These are phyloP conservation scores for Hirtodrosophila duncani DNA, from an alignment of 2,888 invertebrate genomes.

Conservation along the genomic window DNA sequence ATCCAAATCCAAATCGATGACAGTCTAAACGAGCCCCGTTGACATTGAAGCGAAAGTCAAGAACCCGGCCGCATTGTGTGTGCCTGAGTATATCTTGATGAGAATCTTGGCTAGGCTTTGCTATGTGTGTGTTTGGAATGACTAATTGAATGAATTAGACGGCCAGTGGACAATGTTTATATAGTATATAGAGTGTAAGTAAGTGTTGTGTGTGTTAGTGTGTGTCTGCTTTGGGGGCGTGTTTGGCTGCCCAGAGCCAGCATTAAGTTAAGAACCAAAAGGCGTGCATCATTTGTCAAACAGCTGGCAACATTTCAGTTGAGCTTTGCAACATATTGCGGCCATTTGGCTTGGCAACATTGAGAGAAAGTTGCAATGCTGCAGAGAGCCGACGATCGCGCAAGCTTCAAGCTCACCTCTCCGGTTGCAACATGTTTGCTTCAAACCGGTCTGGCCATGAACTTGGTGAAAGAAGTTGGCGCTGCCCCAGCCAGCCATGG, in stretches of 20 bases:
- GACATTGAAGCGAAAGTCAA: slow-evolving; percentile 68
- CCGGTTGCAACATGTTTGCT: slow-evolving; percentile 29
- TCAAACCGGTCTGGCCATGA: slow-evolving; percentile 58
- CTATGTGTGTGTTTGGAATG: slow-evolving; percentile 31
- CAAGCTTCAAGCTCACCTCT: slow-evolving; percentile 6
- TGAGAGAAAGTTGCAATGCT: slow-evolving; percentile 8
- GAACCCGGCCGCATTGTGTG: slow-evolving; percentile 58
- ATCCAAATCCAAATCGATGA: slow-evolving; percentile 58
- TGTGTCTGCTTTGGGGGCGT: no score
- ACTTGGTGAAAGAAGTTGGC: slow-evolving; percentile 45
- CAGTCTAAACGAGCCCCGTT: slow-evolving; percentile 44
- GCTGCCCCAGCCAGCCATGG: slow-evolving; percentile 9
- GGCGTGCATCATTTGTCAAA: slow-evolving; percentile 19
- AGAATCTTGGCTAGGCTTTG: slow-evolving; percentile 24
- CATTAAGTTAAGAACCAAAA: slow-evolving; percentile 25
- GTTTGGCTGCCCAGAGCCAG: slow-evolving; percentile 21
- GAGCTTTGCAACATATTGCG: slow-evolving; percentile 29
- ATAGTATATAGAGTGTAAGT: no score
- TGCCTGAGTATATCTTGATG: no score
- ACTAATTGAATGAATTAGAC: slow-evolving; percentile 26
- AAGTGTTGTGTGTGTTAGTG: no score
- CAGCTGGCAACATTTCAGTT: slow-evolving; percentile 12
- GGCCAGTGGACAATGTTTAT: no score
- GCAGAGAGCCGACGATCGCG: background rate
- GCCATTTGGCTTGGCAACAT: slow-evolving; percentile 35